Evolutionary conservation across 2,888 invertebrate genomes (phyloP).

Genomic region (Epistrophe grossulariae): DNA sequence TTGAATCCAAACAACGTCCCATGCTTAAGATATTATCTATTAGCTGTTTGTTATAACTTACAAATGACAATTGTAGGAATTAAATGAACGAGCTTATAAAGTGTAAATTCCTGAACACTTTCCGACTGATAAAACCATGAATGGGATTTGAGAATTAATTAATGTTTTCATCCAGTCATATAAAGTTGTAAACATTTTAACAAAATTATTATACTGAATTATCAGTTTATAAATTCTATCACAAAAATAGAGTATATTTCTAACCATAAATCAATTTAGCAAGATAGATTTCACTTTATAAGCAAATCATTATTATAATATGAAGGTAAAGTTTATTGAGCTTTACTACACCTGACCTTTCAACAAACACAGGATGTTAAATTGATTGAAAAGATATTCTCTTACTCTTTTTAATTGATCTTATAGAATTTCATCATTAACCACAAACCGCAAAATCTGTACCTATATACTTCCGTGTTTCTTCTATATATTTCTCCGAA

Average conservation of each 20-base stretch:
- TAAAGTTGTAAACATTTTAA: neutral
- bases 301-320: neutral
- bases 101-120: neutral
- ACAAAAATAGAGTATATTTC: neutral
- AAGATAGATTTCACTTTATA: neutral
- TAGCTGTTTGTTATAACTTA: slow-evolving; percentile 12
- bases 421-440: slow-evolving; percentile 19
- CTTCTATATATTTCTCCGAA: neutral
- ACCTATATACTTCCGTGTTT: neutral
- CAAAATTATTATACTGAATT: neutral
- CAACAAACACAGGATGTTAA: slow-evolving; percentile 10
- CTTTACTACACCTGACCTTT: neutral
- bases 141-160: neutral
- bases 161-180: neutral
- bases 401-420: slow-evolving; percentile 1
- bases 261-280: neutral
- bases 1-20: neutral
- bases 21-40: slow-evolving; percentile 29
- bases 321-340: neutral
- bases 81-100: neutral
- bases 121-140: slow-evolving; percentile 18
- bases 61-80: slow-evolving; percentile 16
- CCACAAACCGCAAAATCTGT: neutral
- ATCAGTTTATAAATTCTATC: neutral
- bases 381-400: neutral